A percentile compares a stretch with the other conserved stretches of the same genome.
phyloP scores from a whole-genome alignment of 2,797 vertebrate genomes.

The Periparus ater region DNA sequence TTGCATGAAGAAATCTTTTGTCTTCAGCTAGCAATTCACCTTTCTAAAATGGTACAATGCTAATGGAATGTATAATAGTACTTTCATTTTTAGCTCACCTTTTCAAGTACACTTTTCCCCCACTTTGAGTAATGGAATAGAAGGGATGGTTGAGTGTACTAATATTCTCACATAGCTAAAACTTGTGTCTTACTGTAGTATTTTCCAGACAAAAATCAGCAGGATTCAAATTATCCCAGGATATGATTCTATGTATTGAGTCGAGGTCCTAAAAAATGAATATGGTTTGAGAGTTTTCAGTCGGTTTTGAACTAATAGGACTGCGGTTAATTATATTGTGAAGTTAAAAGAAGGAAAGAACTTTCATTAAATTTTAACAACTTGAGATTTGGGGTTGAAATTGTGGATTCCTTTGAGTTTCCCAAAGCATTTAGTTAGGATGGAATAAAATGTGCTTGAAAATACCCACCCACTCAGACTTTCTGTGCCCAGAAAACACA shows the following conservation, averaged over 20 bases:
- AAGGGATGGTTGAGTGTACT: not conserved
- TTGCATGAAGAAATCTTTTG: conserved; percentile 42
- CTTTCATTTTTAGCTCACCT: not conserved
- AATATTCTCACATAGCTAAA: not conserved
- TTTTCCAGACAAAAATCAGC: not conserved
- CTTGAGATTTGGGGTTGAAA: not conserved
- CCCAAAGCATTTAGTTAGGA: not conserved
- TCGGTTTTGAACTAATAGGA: not conserved
- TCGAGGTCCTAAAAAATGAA: not conserved
- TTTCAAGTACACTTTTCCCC: not conserved
- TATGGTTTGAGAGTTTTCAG: not conserved
- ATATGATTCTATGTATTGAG: not conserved
- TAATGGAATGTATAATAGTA: conserved; percentile 34
- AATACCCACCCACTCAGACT: not conserved
- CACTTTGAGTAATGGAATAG: not conserved
- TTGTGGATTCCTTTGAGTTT: conserved; percentile 1
- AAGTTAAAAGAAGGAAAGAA: conserved; percentile 4
- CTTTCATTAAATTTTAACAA: not conserved
- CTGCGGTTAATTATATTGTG: not conserved
- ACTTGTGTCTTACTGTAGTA: not conserved
- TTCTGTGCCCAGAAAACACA: not conserved
- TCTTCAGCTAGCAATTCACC: conserved; percentile 1
- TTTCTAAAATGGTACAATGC: not conserved
- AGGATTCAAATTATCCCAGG: not conserved
- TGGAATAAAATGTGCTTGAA: not conserved